phyloP scores from a whole-genome alignment of 1,140 invertebrate species.

The Hesperophylax magnus region DNA sequence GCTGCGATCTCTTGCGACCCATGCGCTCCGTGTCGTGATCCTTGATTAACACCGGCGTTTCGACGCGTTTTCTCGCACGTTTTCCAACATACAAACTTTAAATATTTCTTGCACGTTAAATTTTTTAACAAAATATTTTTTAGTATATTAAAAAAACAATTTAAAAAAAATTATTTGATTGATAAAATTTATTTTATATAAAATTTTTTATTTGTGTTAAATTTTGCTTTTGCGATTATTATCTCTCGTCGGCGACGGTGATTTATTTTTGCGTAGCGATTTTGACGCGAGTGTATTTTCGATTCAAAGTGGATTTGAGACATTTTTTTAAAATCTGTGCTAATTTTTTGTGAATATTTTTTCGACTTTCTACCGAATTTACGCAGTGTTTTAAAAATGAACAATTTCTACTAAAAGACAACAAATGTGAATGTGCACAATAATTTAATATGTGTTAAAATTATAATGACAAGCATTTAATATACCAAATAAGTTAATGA shows the following conservation, averaged over 20 bases:
- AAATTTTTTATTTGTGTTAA: background rate
- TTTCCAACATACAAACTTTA: background rate
- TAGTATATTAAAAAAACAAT: background rate
- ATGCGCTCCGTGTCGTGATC: slow-evolving; percentile 32
- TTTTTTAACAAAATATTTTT: background rate
- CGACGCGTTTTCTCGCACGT: slow-evolving; percentile 16
- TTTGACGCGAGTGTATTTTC: slow-evolving; percentile 16
- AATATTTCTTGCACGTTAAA: slow-evolving; percentile 1
- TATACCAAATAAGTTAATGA: too few relatives aligned
- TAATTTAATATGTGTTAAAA: too few relatives aligned
- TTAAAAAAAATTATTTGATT: background rate
- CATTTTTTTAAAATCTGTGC: slow-evolving; percentile 5
- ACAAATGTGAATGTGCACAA: too few relatives aligned
- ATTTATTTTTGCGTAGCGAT: slow-evolving; percentile 10
- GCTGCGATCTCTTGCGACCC: slow-evolving; percentile 61
- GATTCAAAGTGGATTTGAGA: background rate
- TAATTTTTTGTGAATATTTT: background rate
- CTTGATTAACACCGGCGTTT: slow-evolving; percentile 33
- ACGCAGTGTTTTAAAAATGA: too few relatives aligned
- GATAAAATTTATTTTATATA: background rate
- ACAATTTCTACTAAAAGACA: background rate
- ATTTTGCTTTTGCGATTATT: background rate
- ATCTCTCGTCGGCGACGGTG: slow-evolving; percentile 4
- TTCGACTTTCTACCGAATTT: too few relatives aligned
- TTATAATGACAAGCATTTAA: too few relatives aligned